Base-by-base conservation (phyloP, 92 coral and sea anemone genomes). In the Blastomussa wellsi region DNA sequence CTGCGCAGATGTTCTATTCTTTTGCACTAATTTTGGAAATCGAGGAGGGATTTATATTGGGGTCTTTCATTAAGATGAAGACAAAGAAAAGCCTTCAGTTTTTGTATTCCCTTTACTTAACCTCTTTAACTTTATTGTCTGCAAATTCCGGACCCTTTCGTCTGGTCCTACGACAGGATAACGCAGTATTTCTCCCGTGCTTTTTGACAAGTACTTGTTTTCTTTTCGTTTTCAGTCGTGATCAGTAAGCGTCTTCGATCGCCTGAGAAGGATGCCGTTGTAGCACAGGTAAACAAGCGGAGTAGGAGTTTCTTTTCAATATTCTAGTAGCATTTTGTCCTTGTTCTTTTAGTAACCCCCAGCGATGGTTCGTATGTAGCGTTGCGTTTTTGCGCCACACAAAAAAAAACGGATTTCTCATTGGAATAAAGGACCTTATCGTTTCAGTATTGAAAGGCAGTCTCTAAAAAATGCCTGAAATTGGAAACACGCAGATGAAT, bases 211-310 rank as follows among this genome's bases (percentile, higher is more conserved):
- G 26, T 11, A 7, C 3, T 76, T 20, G 49, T 16, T 8, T 57
- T 41, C 44, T 13, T 13, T 35, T 33, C 31, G 29, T 49, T 64
- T 89, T 19, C 90, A 96, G 99, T 96, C 74, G 86, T 96, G 47
- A 96, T 95, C 79, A 90, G 93, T 81, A 90, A 91, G 55, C 96
- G 99, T 37, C 91, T 96, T 77, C 84, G 93, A 32, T 94, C 98
- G 11, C 81, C 86, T 24, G 99, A 96, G 80, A 96, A 94, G 86
- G 98, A 93, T 73, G 99, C 98, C 29, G 95, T 95, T 57, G 89
- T 94, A 38, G 98, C 98, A 17, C 99, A 96, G 97, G 99, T 96
- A 82, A 38, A 19, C 68, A 82, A 38, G 11, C 68, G 7, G 17
- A 20, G 67, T 28, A 15, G 13, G 32, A 13, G 4, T 68, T 80